Evolutionary conservation across 2,113 vertebrate species (phyloP), one percentile per base, ranked within the genome.

Genomic region (Erythrolamprus reginae): DNA sequence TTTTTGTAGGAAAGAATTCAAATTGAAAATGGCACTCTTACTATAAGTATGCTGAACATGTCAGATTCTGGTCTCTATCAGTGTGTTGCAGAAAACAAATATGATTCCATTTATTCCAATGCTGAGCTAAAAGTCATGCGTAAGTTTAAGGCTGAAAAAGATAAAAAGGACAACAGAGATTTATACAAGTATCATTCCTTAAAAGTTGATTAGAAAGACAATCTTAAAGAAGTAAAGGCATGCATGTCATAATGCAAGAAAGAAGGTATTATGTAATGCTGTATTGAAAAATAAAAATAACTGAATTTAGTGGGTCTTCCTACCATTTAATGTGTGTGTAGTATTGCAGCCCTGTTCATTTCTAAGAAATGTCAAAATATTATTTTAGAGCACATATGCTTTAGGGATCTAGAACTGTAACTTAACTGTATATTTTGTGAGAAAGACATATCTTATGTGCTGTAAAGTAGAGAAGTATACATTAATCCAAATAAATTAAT

Each of bases 31-130:
- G 98, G 98, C 24, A 97, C 95, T 87, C 96, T 99, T 87, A 94
- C 94, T 91, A 97, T 99, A 93, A 95, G 96, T n/a, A 92, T 92
- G 95, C 95, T 99, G 88, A 97, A 97, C 55, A 88, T 98, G 90
- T 96, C 96, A 33, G 98, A 99, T 91, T 98, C 98, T 15, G 98
- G 98, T 51, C 96, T 99, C 96, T 99, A 98, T 96, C 98, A 99
- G 91, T 99, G 98, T 24, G 95, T 98, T 89, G 98, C 98, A 61
- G 97, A 98, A 95, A 99, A 98, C 87, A 96, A 98, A 90, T 95
- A 98, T 0, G 97, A 96, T 82, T 95, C 96, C 0, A 96, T 98
- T 91, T 98, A 98, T 92, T 97, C 98, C 93, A 99, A 96, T 3
- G 98, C 98, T 28, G 98, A 99, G 93, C 95, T 99, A 92, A 97